A percentile compares a stretch with the other conserved stretches of the same genome.
These are phyloP conservation scores for Kryphioiulus occultus DNA, from an alignment of 2,888 invertebrate genomes.

Conservation along the genomic window DNA sequence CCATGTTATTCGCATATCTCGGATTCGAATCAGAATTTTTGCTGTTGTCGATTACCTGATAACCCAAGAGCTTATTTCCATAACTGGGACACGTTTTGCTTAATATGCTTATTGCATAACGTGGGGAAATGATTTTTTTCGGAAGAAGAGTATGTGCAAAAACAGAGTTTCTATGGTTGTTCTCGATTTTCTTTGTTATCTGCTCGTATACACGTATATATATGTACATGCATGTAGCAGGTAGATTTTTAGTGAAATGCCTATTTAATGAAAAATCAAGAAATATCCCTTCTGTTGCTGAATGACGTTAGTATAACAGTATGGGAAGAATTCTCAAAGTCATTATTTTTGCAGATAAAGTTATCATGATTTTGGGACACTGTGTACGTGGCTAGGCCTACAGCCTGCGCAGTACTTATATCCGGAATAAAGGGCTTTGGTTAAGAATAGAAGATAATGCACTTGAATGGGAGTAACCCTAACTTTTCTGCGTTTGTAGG, in stretches of 20 bases:
- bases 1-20: background rate
- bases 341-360: no score
- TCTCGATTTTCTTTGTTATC: no score
- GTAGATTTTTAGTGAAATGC: no score
- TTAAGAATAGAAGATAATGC: conserved; percentile 31
- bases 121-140: background rate
- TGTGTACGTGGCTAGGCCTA: background rate
- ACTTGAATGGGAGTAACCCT: conserved; percentile 11
- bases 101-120: no score
- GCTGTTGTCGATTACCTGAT: background rate
- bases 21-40: background rate
- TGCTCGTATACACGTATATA: no score
- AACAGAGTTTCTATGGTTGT: no score
- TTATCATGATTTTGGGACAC: background rate
- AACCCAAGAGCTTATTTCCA: background rate
- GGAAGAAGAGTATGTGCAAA: background rate
- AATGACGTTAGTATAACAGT: no score
- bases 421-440: background rate
- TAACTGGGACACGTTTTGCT: no score
- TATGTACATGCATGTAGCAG: no score
- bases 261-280: no score
- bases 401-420: background rate
- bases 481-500: background rate
- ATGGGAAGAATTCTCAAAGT: no score
- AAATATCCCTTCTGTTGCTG: no score